Evolutionary conservation across 2,888 invertebrate species (phyloP).

Genomic region (Drosophila parthenogenetica): DNA sequence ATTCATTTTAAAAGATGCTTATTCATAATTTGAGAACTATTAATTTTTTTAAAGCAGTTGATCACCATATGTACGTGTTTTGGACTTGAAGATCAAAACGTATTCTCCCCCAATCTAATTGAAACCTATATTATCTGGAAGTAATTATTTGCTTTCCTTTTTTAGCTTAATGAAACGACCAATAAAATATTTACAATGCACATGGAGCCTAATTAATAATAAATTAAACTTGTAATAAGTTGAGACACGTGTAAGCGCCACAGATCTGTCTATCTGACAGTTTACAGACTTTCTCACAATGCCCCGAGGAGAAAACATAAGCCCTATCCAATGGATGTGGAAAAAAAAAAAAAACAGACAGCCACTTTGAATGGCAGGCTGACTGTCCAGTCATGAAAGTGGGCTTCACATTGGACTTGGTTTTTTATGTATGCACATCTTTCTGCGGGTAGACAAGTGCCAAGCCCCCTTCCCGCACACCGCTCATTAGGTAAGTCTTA

Average conservation of each 20-base stretch:
- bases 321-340: constrained; percentile 48
- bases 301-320: constrained; percentile 64
- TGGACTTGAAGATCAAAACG: background rate
- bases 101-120: background rate
- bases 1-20: too few relatives aligned
- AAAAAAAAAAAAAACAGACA: background rate
- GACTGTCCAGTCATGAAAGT: constrained; percentile 48
- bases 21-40: too few relatives aligned
- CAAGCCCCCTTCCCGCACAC: constrained; percentile 1
- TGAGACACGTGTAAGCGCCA: constrained; percentile 55
- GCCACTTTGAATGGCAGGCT: constrained; percentile 24
- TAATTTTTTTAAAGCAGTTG: too few relatives aligned
- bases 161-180: constrained; percentile 26
- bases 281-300: constrained; percentile 60
- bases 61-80: too few relatives aligned
- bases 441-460: constrained; percentile 64
- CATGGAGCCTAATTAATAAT: constrained; percentile 54
- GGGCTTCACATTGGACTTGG: constrained; percentile 30
- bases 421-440: constrained; percentile 31
- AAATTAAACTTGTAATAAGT: constrained; percentile 48
- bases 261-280: constrained; percentile 13
- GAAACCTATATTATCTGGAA: background rate
- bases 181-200: constrained; percentile 37
- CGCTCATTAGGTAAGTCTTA: constrained; percentile 56
- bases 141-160: background rate